phyloP scores from a whole-genome alignment of 2,113 vertebrate genomes.

The Plectropomus leopardus region DNA sequence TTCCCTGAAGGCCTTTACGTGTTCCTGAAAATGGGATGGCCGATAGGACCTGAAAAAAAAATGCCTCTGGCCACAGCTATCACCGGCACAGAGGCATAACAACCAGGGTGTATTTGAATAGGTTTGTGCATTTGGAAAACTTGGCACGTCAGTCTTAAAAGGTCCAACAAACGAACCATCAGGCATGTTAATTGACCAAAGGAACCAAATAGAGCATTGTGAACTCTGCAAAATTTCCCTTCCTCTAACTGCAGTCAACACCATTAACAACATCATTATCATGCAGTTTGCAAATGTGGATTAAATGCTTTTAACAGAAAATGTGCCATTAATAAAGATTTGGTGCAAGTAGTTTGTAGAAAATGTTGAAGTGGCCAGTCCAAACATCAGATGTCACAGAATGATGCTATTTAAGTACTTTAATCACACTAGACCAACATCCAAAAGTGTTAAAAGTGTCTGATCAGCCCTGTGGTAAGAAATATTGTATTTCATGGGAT shows the following conservation, averaged over 20 bases:
- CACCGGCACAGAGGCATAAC: too few species aligned
- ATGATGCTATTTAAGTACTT: not conserved
- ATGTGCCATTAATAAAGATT: not conserved
- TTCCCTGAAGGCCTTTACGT: too few species aligned
- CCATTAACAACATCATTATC: not conserved
- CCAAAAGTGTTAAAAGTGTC: not conserved
- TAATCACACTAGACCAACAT: not conserved
- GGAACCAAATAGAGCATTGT: not conserved
- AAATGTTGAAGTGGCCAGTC: not conserved
- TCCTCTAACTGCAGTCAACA: not conserved
- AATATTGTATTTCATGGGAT: slow-evolving; percentile 10
- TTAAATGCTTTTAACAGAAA: not conserved
- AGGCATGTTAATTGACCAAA: not conserved
- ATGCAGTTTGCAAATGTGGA: slow-evolving; percentile 8
- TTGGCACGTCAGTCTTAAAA: not conserved
- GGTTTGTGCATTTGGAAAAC: not conserved
- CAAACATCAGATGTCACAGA: not conserved
- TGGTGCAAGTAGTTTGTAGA: not conserved
- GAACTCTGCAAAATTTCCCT: not conserved
- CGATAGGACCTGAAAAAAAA: too few species aligned
- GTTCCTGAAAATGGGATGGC: too few species aligned
- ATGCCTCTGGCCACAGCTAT: too few species aligned
- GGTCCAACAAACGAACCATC: not conserved
- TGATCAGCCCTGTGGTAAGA: not conserved
- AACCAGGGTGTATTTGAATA: not conserved